These are phyloP conservation scores for Pantala flavescens DNA, from an alignment of 1,140 invertebrate species.

Conservation along the genomic window DNA sequence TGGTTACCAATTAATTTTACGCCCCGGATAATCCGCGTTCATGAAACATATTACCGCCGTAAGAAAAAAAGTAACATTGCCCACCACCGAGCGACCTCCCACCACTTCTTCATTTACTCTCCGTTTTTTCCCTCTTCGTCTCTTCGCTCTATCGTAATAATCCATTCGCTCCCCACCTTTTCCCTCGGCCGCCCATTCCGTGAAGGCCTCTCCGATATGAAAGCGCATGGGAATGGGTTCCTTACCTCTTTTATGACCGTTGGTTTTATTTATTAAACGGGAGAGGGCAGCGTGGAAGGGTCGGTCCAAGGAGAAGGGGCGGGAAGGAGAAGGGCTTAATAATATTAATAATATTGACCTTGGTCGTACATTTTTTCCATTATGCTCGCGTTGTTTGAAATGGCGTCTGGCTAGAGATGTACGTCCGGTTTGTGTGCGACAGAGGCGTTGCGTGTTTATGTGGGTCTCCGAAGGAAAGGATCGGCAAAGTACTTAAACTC, in stretches of 20 bases:
- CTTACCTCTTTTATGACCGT: constrained; percentile 5
- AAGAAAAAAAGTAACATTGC: too few species aligned
- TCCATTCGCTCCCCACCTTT: background rate
- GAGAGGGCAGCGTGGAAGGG: background rate
- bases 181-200: background rate
- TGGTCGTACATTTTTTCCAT: background rate
- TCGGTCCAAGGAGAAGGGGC: background rate
- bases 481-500: too few species aligned
- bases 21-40: too few species aligned
- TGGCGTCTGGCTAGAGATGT: background rate
- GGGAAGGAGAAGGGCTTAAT: background rate
- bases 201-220: constrained; percentile 7
- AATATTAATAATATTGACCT: constrained; percentile 5
- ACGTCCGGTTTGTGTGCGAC: background rate
- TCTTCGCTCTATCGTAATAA: background rate
- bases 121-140: background rate
- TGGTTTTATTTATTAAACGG: constrained; percentile 7
- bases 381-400: background rate
- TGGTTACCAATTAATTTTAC: too few species aligned
- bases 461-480: too few species aligned
- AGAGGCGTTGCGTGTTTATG: background rate
- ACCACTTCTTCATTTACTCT: background rate
- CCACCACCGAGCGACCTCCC: too few species aligned
- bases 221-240: constrained; percentile 7
- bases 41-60: too few species aligned